Evolutionary conservation across 2,113 vertebrate species (phyloP).

Genomic region (Echinops telfairi): DNA sequence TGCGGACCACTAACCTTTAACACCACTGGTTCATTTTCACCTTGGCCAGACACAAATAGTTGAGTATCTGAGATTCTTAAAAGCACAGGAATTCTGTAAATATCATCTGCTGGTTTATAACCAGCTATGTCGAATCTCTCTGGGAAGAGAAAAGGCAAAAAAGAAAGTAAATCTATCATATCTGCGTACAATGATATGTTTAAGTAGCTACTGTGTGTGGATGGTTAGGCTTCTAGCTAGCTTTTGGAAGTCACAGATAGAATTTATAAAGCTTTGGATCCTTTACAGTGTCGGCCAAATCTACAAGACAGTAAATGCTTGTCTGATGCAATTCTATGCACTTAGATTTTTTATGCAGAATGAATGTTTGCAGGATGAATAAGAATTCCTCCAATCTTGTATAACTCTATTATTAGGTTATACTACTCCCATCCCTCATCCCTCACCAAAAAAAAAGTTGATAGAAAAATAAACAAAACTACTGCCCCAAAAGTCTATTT

Average conservation of each 20-base stretch:
- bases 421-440: too few species aligned
- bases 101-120: conserved; percentile 1
- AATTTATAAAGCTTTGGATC: background rate
- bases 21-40: conserved; percentile 36
- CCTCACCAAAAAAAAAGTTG: too few species aligned
- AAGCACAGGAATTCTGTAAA: conserved; percentile 1
- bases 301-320: background rate
- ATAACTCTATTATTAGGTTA: background rate
- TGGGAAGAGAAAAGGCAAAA: conserved; percentile 64
- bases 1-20: conserved; percentile 73
- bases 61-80: conserved; percentile 74
- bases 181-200: conserved; percentile 44
- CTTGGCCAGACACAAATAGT: conserved; percentile 68
- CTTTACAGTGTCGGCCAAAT: background rate
- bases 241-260: background rate
- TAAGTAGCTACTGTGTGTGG: background rate
- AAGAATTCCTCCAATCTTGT: conserved; percentile 26
- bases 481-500: too few species aligned
- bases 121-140: conserved; percentile 75
- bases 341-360: conserved; percentile 21
- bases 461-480: too few species aligned
- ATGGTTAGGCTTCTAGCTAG: background rate
- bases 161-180: conserved; percentile 56
- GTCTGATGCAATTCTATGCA: background rate
- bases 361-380: background rate